Conservation (phyloP, 2,797 vertebrate genomes). For the Platyrinchus mystaceus region DNA sequence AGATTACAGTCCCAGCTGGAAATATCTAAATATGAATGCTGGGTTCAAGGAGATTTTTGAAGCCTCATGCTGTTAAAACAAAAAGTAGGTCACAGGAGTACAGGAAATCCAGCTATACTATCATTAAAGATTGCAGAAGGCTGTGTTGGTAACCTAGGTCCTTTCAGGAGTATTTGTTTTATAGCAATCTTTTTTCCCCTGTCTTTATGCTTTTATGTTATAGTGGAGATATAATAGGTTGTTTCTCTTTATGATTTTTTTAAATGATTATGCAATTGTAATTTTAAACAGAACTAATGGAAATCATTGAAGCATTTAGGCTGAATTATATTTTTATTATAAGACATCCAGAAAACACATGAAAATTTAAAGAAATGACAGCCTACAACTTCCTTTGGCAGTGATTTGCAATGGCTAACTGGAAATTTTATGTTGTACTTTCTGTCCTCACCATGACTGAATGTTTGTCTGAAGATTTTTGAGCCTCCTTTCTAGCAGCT, state of each 20-base stretch:
- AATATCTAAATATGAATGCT: neutral
- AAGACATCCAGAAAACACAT: neutral
- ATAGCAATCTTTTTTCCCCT: fast-evolving
- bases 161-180: neutral
- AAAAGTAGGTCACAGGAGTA: neutral
- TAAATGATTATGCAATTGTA: neutral
- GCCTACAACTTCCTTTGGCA: neutral
- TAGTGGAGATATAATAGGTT: neutral
- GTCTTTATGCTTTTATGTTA: neutral
- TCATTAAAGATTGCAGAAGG: neutral
- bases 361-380: neutral
- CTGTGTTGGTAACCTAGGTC: neutral
- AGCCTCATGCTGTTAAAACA: neutral
- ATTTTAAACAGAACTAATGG: neutral
- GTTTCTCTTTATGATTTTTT: neutral
- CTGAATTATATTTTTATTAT: neutral
- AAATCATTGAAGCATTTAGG: neutral
- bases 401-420: neutral
- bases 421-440: neutral
- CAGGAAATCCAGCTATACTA: neutral
- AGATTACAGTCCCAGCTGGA: neutral
- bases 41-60: neutral
- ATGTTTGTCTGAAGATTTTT: neutral
- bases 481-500: neutral
- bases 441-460: neutral